Evolutionary conservation across 2,113 vertebrate genomes (phyloP), one percentile per base, ranked within the genome.

Genomic region (Coracopsis vasa): DNA sequence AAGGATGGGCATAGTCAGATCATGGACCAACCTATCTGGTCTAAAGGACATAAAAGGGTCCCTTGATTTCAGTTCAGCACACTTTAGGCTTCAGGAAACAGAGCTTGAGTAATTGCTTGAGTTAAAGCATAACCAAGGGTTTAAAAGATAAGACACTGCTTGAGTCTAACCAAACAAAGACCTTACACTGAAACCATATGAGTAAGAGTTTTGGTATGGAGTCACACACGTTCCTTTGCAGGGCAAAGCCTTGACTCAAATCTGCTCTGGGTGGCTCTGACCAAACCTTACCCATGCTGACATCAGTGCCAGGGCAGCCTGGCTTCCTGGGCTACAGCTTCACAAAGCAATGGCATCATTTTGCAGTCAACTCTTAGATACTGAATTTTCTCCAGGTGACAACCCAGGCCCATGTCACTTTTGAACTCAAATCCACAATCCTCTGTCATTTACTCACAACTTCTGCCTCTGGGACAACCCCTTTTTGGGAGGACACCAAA

Each of bases 121-220:
- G 77, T 86, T 94, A 92, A 94, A 95, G 41, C 13, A 0, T 35
- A 95, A 89, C 56, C n/a, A 72, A 51, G 27, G 33, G 39, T 54
- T 80, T 87, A 65, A 65, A 71, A 94, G 66, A 69, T 64, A 93
- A 80, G 73, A 74, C 60, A 28, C 11, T 31, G 50, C 69, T 62
- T 24, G 37, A 86, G 70, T 31, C 60, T 86, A 91, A 58, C 17
- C 86, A 94, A 91, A 71, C 74, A 86, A 82, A 92, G 48, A 31
- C 33, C 35, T 92, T 73, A 28, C 50, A 95, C 6, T 39, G 75
- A 92, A 95, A 82, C 35, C 16, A 0, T 3, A 6, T 18, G 67
- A 91, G 35, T 13, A 79, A 56, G 56, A 60, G 74, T n/a, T 82
- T 8, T 37, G 81, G 70, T 45, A 75, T 33, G 86, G n/a, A 42